Evolutionary conservation across 2,888 invertebrate species (phyloP).

Genomic region (Acanthoscelides obtectus): DNA sequence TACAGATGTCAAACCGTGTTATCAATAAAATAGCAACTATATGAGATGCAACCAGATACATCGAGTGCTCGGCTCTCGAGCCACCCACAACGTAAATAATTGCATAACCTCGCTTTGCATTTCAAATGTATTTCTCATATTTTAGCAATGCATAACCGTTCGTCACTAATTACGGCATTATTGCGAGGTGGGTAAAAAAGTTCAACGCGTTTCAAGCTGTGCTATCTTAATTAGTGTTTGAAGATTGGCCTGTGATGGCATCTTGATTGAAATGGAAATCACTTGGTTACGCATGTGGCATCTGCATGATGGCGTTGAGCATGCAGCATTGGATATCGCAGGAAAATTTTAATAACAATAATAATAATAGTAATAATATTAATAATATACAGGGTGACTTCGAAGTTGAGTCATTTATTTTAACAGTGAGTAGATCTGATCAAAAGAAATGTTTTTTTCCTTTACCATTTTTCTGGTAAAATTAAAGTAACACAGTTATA

Average conservation of each 20-base stretch:
- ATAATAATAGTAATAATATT: no score
- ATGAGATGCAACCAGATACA: not conserved
- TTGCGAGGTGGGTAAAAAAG: not conserved
- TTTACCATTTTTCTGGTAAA: no score
- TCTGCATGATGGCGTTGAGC: no score
- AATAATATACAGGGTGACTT: no score
- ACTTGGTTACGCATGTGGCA: not conserved
- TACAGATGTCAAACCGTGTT: not conserved
- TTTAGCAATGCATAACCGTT: not conserved
- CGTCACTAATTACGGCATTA: not conserved
- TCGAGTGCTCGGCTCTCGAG: not conserved
- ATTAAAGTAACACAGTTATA: no score
- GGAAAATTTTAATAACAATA: no score
- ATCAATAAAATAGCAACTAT: not conserved
- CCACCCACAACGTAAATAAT: not conserved
- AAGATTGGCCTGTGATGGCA: not conserved
- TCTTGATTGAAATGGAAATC: not conserved
- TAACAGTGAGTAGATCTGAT: no score
- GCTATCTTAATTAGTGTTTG: not conserved
- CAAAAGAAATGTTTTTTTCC: no score
- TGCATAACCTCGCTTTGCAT: not conserved
- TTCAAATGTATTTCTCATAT: not conserved
- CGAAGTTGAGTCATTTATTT: no score
- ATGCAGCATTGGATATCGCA: no score
- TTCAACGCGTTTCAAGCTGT: not conserved